Evolutionary conservation across 1,140 invertebrate genomes (phyloP), one percentile per base, ranked within the genome.

Genomic region (Drosophila mojavensis): DNA sequence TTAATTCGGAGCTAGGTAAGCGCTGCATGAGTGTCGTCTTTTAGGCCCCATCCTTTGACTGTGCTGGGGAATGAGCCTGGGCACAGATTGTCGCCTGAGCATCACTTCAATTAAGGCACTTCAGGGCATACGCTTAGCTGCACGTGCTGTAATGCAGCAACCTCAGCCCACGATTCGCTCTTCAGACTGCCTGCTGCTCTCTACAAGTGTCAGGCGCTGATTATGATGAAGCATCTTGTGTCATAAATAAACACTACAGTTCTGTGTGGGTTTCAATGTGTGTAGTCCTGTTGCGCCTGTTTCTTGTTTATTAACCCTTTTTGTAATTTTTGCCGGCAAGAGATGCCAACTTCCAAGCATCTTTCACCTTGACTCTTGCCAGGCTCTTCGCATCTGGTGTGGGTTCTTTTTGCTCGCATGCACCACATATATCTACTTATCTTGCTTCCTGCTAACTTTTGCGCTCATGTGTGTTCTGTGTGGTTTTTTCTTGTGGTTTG

Each of bases 211-310:
- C 83, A 68, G 76, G 59, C 63, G 73, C 83, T 86, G 83, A 86
- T 86, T 88, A 86, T 86, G 77, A 86, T 82, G 79, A 86, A 88
- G 83, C 79, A 82, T 86, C 79, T 79, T 65, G 30, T 88, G 79
- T 88, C 83, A 79, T 86, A 86, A 86, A 86, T 86, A 86, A 86
- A 79, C 83, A 86, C 79, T 75, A 81, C 75, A 79, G 58, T 48
- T 67, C 61, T 63, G 64, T 59, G 64, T 66, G 62, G 61, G 66
- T 62, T 53, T 60, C 39, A 45, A 36, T 58, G 43, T 51, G 53
- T 30, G 39, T 64, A 51, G 48, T 75, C 55, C 62, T 71, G 66
- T 64, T 78, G 50, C 61, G 70, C 51, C 51, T 73, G 55, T 53
- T 63, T n/a, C 43, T 48, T 78, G 81, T 77, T 88, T 80, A 83